Base-by-base conservation (phyloP, 30 jellyfish, hydroid and myxozoan species). In the Mastigias papua region DNA sequence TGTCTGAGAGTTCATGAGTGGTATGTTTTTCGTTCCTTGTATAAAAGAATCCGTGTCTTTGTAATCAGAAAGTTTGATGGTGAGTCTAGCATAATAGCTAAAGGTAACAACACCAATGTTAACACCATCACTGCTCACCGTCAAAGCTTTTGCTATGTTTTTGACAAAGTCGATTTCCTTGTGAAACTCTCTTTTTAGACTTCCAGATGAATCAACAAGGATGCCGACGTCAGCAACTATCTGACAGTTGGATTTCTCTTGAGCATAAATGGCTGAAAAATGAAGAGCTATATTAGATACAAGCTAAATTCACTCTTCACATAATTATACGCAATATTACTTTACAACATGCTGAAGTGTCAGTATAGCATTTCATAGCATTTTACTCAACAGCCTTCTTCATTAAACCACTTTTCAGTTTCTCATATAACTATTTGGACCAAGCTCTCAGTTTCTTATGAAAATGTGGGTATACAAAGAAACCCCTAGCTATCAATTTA, bases 91-190 rank as follows among this genome's bases (percentile, higher is more conserved):
- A 35, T 16, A 78, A 73, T 88, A 88, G 51, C 97, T 88, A 72
- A 88, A 88, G 28, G 97, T 88, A 7, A 88, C 92, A 22, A 88
- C 92, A n/a, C 97, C 97, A 27, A 88, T 80, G 84, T 78, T 63
- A 28, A 88, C 97, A 35, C 97, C 97, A 67, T 71, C 83, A 31
- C 72, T 66, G 30, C 82, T 65, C 19, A 88, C 84, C 4, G 84
- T 71, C 33, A 88, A 60, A 1, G 35, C 69, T n/a, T 57, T 65
- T 10, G 97, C 91, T 19, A 88, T 66, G 25, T 65, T 71, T 33
- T 61, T 80, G 35, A 88, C 84, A 27, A 88, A 88, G 17, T 69
- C 72, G 22, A 63, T 28, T 30, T 78, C 91, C 37, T 88, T 88
- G 26, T 63, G 77, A 76, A 88, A 88, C 61, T 88, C 92, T 22